A percentile compares a stretch with the other conserved stretches of the same genome.
Conservation (phyloP, 2,797 vertebrate genomes). For the Hephaestus fuliginosus region DNA sequence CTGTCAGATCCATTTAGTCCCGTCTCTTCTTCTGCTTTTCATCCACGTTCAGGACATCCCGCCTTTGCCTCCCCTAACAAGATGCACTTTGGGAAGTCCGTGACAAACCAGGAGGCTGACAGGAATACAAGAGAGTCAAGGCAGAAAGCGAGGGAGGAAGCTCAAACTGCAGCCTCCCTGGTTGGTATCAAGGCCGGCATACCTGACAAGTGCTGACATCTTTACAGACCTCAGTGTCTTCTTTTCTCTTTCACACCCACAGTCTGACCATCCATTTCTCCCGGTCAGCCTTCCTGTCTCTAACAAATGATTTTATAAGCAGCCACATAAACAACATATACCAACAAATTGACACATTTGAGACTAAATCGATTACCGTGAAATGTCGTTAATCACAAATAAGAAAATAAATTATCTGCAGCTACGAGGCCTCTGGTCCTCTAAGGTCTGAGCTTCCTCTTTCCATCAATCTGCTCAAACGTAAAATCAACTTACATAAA, state of each 20-base stretch:
- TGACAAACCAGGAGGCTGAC: conserved; percentile 36
- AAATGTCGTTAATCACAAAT: conserved; percentile 3
- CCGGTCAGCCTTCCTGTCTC: neutral
- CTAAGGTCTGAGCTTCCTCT: conserved; percentile 44
- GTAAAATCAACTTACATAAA: conserved; percentile 49
- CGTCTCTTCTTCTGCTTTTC: conserved; percentile 21
- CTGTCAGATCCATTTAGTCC: conserved; percentile 46
- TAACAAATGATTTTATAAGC: neutral
- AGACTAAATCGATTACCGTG: neutral
- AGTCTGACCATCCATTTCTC: neutral
- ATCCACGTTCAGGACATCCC: conserved; percentile 22
- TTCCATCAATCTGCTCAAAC: conserved; percentile 57
- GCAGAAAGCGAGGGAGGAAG: conserved; percentile 8
- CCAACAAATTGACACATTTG: neutral
- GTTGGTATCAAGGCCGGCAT: conserved; percentile 24
- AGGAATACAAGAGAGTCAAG: conserved; percentile 37
- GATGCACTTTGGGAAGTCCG: conserved; percentile 18
- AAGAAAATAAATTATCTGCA: neutral
- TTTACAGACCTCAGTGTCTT: neutral
- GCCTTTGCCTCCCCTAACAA: conserved; percentile 28
- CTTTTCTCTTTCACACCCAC: conserved; percentile 25
- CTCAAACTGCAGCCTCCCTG: conserved; percentile 23
- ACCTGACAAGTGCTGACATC: conserved; percentile 39
- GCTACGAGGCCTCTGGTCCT: neutral
- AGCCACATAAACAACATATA: neutral